Evolutionary conservation across 2,113 vertebrate genomes (phyloP), one percentile per base, ranked within the genome.

Genomic region (Chlamydotis undulata): DNA sequence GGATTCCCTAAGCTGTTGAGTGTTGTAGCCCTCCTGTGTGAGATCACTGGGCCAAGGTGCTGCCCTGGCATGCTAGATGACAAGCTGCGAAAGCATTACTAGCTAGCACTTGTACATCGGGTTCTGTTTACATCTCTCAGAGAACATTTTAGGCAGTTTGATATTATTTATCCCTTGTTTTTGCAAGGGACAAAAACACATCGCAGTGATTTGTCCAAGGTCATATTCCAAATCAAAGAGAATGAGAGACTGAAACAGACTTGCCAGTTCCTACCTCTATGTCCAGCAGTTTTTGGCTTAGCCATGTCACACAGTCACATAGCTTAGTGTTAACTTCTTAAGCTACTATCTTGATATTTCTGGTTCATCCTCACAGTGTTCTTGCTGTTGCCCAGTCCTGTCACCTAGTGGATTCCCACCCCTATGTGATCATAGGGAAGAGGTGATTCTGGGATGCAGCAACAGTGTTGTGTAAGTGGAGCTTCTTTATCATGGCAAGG

Each of bases 341-440:
- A 82, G 29, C 4, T 71, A 15, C 25, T 39, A 23, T 14, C 47
- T n/a, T 68, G 24, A 2, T 55, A 23, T 56, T 74, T 93, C 69
- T 64, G 16, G 19, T 33, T 83, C 49, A 49, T 52, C 35, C 16
- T 31, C 12, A 9, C 29, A n/a, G 25, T 14, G 15, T 50, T 11
- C n/a, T 53, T 86, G 19, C 50, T 60, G 3, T 25, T 83, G 18
- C 9, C 4, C 23, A 29, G 43, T 9, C 39, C 23, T 69, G 21
- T 57, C 19, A 47, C 19, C 7, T 37, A 18, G 33, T n/a, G 71
- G 28, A 56, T 88, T 64, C 41, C 41, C 41, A 41, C 41, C 41
- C 19, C 14, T 31, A 63, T 0, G 0, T 33, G 60, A 9, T 10
- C 4, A 4, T 9, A 24, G 19, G 43, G 43, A 45, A 86, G 37